phyloP scores from a whole-genome alignment of 2,797 vertebrate species.

The Hozukius guyotensis region DNA sequence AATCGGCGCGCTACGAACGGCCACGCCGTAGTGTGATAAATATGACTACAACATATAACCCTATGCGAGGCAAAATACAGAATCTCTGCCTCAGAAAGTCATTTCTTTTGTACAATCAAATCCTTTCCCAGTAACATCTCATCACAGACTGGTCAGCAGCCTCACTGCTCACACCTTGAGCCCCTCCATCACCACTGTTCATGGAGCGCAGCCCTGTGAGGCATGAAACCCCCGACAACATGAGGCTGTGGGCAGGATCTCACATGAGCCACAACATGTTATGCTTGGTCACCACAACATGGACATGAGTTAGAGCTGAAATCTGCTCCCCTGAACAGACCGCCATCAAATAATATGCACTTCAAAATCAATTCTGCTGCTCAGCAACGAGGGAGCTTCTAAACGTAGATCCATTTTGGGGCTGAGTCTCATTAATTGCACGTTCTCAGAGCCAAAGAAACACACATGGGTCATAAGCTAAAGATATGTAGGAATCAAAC shows the following conservation, averaged over 20 bases:
- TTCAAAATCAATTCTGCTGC: conserved; percentile 70
- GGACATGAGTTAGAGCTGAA: conserved; percentile 28
- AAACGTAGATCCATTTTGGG: conserved; percentile 58
- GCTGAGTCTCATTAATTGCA: conserved; percentile 46
- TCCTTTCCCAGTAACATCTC: conserved; percentile 39
- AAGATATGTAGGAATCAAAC: conserved; percentile 6
- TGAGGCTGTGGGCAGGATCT: conserved; percentile 44
- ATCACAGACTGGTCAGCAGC: conserved; percentile 43
- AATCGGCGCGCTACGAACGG: too few relatives aligned
- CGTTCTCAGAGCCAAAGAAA: conserved; percentile 34
- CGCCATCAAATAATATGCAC: conserved; percentile 58
- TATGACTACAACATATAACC: neutral
- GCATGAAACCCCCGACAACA: conserved; percentile 45
- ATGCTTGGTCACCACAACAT: conserved; percentile 48
- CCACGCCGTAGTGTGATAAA: neutral
- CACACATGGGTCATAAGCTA: conserved; percentile 9
- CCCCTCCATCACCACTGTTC: conserved; percentile 35
- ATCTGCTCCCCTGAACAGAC: conserved; percentile 39
- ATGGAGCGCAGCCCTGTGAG: conserved; percentile 46
- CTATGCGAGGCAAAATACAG: neutral
- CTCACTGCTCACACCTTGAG: conserved; percentile 10
- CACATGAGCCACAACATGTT: conserved; percentile 59
- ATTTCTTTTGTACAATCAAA: conserved; percentile 10
- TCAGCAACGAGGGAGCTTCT: conserved; percentile 51
- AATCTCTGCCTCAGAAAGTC: neutral